Evolutionary conservation across 2,113 vertebrate genomes (phyloP).

Genomic region (Lepus europaeus): DNA sequence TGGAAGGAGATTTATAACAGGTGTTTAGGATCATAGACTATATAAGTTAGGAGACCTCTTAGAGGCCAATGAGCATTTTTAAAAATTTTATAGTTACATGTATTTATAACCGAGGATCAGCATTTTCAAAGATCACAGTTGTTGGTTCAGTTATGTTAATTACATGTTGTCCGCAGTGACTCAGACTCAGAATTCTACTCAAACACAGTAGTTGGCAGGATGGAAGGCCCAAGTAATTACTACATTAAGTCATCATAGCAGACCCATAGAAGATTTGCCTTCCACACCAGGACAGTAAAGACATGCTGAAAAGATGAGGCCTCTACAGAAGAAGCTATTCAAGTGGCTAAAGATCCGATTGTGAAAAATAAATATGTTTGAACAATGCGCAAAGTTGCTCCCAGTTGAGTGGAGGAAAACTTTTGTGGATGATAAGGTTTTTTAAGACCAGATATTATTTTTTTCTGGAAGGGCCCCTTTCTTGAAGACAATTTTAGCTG

Average conservation of each 20-base stretch:
- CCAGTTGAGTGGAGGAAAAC: background rate
- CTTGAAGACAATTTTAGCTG: constrained; percentile 49
- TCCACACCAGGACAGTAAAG: background rate
- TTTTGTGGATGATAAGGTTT: background rate
- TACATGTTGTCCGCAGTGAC: constrained; percentile 57
- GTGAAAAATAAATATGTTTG: background rate
- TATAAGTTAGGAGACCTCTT: constrained; percentile 20
- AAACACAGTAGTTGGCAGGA: constrained; percentile 25
- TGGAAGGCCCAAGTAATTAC: constrained; percentile 51
- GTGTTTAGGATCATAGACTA: constrained; percentile 22
- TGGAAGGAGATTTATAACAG: background rate
- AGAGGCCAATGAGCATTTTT: background rate
- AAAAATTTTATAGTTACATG: constrained; percentile 1
- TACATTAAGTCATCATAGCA: constrained; percentile 31
- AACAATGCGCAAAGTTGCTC: background rate
- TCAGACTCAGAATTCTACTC: constrained; percentile 66
- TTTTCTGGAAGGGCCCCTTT: background rate
- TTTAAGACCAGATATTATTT: constrained; percentile 5
- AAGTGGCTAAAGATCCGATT: background rate
- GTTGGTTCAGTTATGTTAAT: constrained; percentile 69
- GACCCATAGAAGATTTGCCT: constrained; percentile 24
- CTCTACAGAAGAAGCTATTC: background rate
- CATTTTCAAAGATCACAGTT: constrained; percentile 68
- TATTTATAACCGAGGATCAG: background rate
- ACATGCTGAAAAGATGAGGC: background rate